Base-by-base conservation (phyloP, 2,113 vertebrate species). In the Monarcha castaneiventris region DNA sequence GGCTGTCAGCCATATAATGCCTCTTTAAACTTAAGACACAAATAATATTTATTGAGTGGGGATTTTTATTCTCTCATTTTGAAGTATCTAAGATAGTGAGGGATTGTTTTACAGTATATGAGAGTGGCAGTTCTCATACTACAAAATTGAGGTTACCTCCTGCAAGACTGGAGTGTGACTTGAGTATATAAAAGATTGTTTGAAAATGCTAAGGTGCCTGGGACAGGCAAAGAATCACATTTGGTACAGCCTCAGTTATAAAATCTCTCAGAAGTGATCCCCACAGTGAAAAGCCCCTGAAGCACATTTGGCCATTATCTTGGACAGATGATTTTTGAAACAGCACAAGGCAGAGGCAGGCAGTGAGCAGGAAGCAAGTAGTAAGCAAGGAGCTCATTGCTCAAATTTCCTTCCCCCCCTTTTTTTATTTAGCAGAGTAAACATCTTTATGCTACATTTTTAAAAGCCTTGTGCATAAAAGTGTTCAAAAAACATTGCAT, bases 341-440 rank as follows among this genome's bases (percentile, higher is more conserved):
- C 8, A 83, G 18, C 7, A 48, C 0, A 2, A 46, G 26, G 29
- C 32, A 84, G n/a, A 76, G 6, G 7, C 48, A 85, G 6, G 6
- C 25, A 86, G n/a, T 26, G 52, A 87, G 21, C 19, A 89, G n/a
- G 15, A 27, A 35, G 20, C 5, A 73, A 48, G 5, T n/a, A 0
- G 1, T 51, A 29, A 83, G 29, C 32, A 68, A 63, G 18, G 22
- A 85, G 41, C 61, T 25, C 13, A 44, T 64, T 20, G 46, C 11
- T 81, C 48, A 84, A 13, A 64, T 1, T 0, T 43, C 1, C 7
- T 83, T 83, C 6, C 11, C 8, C 3, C 22, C 4, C 2, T n/a
- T 69, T 56, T 68, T 69, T 58, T 44, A 32, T 82, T 54, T 78
- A 68, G 7, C n/a, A 44, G 19, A 54, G 3, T 44, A 58, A 32